phyloP scores from a whole-genome alignment of 1,140 invertebrate species.

The Trachymyrmex septentrionalis region DNA sequence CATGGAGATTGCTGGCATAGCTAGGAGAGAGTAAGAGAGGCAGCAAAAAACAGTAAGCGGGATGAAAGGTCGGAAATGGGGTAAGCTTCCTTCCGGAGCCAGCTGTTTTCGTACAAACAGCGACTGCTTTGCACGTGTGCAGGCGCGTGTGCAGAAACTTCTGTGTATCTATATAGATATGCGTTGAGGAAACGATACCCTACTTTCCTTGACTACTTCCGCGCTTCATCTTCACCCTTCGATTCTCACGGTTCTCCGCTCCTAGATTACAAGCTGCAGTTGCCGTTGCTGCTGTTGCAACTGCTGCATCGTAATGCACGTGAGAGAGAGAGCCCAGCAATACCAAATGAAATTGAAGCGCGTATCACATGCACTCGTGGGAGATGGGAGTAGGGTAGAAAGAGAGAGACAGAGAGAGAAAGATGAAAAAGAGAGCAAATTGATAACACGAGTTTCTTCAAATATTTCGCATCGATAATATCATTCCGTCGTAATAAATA shows the following conservation, averaged over 20 bases:
- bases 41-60: conserved; percentile 35
- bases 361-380: conserved; percentile 50
- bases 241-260: conserved; percentile 77
- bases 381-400: background rate
- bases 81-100: conserved; percentile 52
- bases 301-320: conserved; percentile 71
- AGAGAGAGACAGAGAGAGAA: background rate
- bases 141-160: background rate
- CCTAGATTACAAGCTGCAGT: conserved; percentile 72
- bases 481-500: conserved; percentile 38
- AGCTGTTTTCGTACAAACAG: conserved; percentile 53
- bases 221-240: conserved; percentile 77
- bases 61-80: conserved; percentile 56
- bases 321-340: conserved; percentile 65
- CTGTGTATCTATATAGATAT: conserved; percentile 40
- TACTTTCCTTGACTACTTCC: conserved; percentile 67
- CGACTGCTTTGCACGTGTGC: background rate
- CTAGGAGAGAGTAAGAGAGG: background rate
- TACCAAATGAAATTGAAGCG: conserved; percentile 70
- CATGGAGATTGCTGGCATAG: background rate
- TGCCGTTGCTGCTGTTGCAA: conserved; percentile 42
- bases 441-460: conserved; percentile 45
- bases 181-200: conserved; percentile 62
- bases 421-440: background rate
- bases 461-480: conserved; percentile 71